Percentiles rank a stretch among this genome's conserved stretches.
phyloP scores from a whole-genome alignment of 2,888 invertebrate genomes.

The Mactromeris polynyma region DNA sequence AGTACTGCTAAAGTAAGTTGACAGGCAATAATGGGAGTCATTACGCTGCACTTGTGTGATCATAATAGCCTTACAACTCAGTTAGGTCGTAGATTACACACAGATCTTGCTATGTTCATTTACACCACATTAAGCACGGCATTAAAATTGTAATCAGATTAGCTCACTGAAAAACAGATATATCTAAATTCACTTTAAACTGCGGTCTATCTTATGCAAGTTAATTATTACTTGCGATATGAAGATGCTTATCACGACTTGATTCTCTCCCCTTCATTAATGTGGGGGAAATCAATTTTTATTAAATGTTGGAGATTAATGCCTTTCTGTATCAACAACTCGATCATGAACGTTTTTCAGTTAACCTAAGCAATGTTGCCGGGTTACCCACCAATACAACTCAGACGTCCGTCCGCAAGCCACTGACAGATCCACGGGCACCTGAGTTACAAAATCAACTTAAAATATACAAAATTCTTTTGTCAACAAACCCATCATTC shows the following conservation, averaged over 20 bases:
- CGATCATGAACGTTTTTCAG: too few species aligned
- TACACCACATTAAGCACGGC: neutral
- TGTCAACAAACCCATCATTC: too few species aligned
- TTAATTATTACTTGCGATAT: neutral
- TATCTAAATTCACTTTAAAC: constrained; percentile 10
- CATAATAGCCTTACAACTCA: neutral
- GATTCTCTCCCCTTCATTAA: neutral
- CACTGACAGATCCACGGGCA: too few species aligned
- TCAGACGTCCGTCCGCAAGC: too few species aligned
- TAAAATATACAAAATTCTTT: too few species aligned
- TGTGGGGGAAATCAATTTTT: neutral
- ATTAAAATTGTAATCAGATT: constrained; percentile 1
- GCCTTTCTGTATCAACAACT: too few species aligned
- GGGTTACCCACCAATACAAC: too few species aligned
- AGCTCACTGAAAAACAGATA: neutral
- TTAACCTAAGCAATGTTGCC: too few species aligned
- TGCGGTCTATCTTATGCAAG: neutral
- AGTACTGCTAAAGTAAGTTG: neutral
- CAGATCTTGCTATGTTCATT: neutral
- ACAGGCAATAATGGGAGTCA: neutral
- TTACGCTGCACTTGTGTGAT: neutral
- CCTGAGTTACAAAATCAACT: too few species aligned
- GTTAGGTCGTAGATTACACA: neutral
- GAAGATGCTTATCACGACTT: neutral
- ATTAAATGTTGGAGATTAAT: too few species aligned